phyloP scores from a whole-genome alignment of 1,140 invertebrate genomes.

The Monochamus saltuarius region DNA sequence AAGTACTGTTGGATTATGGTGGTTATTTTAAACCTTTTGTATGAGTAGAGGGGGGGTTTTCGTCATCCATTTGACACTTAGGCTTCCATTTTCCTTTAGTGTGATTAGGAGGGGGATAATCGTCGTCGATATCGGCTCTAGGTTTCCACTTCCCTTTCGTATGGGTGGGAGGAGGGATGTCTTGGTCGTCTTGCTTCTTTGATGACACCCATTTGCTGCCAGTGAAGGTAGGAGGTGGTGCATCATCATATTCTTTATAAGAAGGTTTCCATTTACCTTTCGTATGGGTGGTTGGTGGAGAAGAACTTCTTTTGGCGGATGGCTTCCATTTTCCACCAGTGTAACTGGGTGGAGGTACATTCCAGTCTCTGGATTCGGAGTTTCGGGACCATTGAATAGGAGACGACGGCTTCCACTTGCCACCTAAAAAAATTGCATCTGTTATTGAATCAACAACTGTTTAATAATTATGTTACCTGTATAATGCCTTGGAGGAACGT shows the following conservation, averaged over 20 bases:
- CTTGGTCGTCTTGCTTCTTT: constrained; percentile 27
- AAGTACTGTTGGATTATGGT: constrained; percentile 59
- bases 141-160: constrained; percentile 50
- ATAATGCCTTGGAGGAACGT: constrained; percentile 45
- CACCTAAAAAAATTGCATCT: constrained; percentile 29
- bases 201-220: constrained; percentile 57
- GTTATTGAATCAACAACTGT: no score
- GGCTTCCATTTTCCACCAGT: constrained; percentile 44
- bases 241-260: constrained; percentile 28
- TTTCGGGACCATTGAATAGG: constrained; percentile 45
- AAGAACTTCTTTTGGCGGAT: constrained; percentile 33
- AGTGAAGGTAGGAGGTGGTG: constrained; percentile 54
- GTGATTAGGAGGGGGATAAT: constrained; percentile 39
- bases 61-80: constrained; percentile 33
- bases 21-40: constrained; percentile 35
- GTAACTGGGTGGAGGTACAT: constrained; percentile 39
- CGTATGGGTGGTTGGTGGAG: constrained; percentile 63
- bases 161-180: constrained; percentile 36
- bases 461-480: constrained; percentile 35
- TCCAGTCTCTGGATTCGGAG: constrained; percentile 41
- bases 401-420: constrained; percentile 55
- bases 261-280: constrained; percentile 68
- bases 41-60: constrained; percentile 31
- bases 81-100: constrained; percentile 24
- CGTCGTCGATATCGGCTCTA: constrained; percentile 21